Evolutionary conservation across 2,797 vertebrate species (phyloP).

Genomic region (Crenichthys baileyi): DNA sequence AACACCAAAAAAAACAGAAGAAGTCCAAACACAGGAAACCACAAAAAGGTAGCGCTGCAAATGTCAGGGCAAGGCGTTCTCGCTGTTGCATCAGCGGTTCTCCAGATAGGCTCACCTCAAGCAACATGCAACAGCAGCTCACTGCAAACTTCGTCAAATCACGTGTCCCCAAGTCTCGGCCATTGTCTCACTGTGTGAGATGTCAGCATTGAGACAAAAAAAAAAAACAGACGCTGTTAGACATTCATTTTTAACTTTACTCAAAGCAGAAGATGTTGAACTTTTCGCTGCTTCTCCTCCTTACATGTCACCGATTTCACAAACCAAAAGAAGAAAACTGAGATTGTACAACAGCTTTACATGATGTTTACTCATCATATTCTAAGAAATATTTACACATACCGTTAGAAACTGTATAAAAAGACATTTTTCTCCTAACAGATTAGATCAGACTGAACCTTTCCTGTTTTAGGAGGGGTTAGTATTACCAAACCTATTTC

Average conservation of each 20-base stretch:
- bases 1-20: conserved; percentile 37
- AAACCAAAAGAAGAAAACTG: neutral
- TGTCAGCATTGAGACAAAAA: too few relatives aligned
- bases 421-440: neutral
- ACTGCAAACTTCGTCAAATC: conserved; percentile 3
- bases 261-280: neutral
- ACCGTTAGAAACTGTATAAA: neutral
- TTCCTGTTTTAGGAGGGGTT: neutral
- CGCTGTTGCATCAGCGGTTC: conserved; percentile 44
- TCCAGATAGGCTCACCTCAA: neutral
- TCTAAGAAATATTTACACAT: neutral
- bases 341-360: neutral
- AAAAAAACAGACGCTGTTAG: neutral
- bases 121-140: neutral
- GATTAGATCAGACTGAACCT: neutral
- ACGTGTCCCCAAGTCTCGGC: neutral
- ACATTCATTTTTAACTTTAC: too few relatives aligned
- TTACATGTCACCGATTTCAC: neutral
- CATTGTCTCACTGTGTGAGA: neutral
- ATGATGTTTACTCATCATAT: neutral
- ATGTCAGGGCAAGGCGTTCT: conserved; percentile 14
- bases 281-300: neutral
- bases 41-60: conserved; percentile 48
- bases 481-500: neutral
- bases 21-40: conserved; percentile 67